Conservation (phyloP, 2,113 vertebrate genomes). For the Heterocephalus glaber region DNA sequence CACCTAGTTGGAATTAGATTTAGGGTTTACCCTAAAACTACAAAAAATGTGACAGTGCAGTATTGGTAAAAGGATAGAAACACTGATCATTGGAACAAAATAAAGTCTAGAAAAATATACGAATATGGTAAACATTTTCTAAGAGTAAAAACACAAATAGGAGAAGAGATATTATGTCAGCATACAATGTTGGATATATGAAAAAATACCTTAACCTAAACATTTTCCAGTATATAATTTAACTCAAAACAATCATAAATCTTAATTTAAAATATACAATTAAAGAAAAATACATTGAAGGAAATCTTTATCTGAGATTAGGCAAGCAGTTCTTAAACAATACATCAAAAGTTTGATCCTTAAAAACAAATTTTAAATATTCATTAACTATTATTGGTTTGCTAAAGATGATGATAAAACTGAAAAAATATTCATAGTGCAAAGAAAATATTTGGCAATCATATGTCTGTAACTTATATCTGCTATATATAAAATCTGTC, state of each 20-base stretch:
- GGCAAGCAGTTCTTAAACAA: background rate
- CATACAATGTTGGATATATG: background rate
- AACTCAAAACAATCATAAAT: background rate
- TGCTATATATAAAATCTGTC: background rate
- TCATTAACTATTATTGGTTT: background rate
- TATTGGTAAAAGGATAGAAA: background rate
- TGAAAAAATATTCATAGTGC: background rate
- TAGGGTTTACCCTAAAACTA: background rate
- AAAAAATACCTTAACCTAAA: background rate
- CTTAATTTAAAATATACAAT: conserved; percentile 9
- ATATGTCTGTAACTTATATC: background rate
- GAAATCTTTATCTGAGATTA: background rate
- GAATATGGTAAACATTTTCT: background rate
- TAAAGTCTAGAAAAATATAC: background rate
- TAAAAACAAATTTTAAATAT: background rate
- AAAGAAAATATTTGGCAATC: background rate
- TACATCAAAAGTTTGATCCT: background rate
- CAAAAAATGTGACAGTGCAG: background rate
- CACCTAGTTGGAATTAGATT: background rate
- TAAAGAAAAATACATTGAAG: background rate
- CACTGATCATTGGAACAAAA: background rate
- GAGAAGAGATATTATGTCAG: background rate
- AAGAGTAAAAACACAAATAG: background rate
- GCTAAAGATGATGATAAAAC: background rate
- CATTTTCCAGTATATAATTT: background rate